Base-by-base conservation (phyloP, 2,888 invertebrate genomes). In the Ennomos quercinarius region DNA sequence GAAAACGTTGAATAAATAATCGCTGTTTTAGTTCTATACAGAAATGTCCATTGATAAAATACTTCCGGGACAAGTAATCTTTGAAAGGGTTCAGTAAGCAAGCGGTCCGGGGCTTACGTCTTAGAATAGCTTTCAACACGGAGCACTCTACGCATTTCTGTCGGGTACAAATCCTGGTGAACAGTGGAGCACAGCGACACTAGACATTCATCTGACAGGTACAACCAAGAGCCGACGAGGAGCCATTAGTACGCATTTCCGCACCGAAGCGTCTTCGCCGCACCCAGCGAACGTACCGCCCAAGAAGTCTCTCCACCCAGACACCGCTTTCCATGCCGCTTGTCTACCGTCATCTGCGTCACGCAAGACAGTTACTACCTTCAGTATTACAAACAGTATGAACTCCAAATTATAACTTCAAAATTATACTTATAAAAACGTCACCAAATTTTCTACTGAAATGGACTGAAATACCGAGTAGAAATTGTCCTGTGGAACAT, bases 131-230 rank as follows among this genome's bases (percentile, higher is more conserved):
- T 70, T 66, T 66, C 64, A 66, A 70, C 65, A 65, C 56, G 52
- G 49, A 48, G 63, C 68, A 72, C 70, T 75, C 67, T 69, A 67
- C 74, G 72, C 72, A 66, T 70, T 68, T 71, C 57, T 70, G 74
- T 71, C 68, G 64, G 59, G 59, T 62, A 71, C 68, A 77, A 80
- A 79, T 81, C 78, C 71, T 68, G 66, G 66, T 34, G 62, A 66
- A 66, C 64, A 71, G 68, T 65, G 67, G 51, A 70, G 73, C 68
- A 67, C 67, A 64, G 67, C 67, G 87, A 87, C 88, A 87, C 58
- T 67, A 69, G 88, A 87, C 89, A 87, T 74, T 89, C 81, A 89
- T 86, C 89, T 81, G 89, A 88, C 89, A 87, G 83, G 78, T 81
- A 77, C 79, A 74, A 70, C 72, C 74, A 74, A 75, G 72, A 73